These are phyloP conservation scores for Burhinus bistriatus DNA, from an alignment of 2,113 vertebrate species.

Conservation along the genomic window DNA sequence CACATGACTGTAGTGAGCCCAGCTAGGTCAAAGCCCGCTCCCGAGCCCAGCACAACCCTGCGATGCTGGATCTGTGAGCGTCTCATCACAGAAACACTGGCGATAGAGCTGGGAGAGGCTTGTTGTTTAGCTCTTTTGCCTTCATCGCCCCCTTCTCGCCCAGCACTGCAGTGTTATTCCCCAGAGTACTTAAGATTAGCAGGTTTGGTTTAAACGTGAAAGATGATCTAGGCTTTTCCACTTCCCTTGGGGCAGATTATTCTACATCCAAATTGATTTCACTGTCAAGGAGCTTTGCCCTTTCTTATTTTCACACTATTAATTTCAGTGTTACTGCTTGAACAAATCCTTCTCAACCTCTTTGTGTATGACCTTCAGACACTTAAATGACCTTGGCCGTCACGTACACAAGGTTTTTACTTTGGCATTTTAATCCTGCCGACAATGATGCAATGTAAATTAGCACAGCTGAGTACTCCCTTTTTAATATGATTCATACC, in stretches of 20 bases:
- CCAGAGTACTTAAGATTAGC: neutral
- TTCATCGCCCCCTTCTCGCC: neutral
- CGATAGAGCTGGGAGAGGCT: neutral
- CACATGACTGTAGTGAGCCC: neutral
- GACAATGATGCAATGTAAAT: neutral
- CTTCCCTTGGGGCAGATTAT: slow-evolving; percentile 17
- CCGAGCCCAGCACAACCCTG: accelerated
- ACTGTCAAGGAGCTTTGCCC: slow-evolving; percentile 12
- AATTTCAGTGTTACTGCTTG: neutral
- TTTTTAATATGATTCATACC: neutral
- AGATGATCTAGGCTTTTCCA: neutral
- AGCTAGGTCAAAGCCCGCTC: accelerated
- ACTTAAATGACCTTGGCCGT: neutral
- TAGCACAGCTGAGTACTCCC: neutral
- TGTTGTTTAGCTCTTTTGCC: neutral
- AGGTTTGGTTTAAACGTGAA: slow-evolving; percentile 31
- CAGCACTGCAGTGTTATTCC: neutral
- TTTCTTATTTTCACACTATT: slow-evolving; percentile 8
- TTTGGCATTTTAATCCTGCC: neutral
- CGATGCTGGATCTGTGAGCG: neutral
- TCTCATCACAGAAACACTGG: neutral
- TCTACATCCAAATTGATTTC: slow-evolving; percentile 52
- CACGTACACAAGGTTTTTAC: neutral
- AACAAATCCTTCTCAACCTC: neutral
- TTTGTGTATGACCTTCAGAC: neutral